Evolutionary conservation across 2,113 vertebrate species (phyloP), one percentile per base, ranked within the genome.

Genomic region (Forbesichthys papilliferus): DNA sequence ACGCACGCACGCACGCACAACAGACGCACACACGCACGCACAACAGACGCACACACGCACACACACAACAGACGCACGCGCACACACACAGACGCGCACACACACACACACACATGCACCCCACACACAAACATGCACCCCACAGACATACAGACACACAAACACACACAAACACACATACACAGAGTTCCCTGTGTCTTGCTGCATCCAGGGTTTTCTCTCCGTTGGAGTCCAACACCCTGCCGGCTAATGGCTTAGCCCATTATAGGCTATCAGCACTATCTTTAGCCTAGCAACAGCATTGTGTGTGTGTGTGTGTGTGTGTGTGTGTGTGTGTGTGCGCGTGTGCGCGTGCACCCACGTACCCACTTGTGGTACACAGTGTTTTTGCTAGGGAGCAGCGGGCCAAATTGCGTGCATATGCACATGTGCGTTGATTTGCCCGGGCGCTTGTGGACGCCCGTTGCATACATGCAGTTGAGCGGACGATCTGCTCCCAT

Each of bases 231-330:
- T 82, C 78, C 67, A 77, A 69, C 86, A 87, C 85, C 87, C 80
- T 83, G 73, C 46, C 16, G 11, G 61, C 70, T 48, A 48, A 46
- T 61, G 71, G 67, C 13, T 87, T 83, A 87, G 78, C 86, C 85
- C 76, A 76, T 90, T 87, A 91, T 48, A 11, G 80, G 84, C 77
- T 85, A 82, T 87, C 87, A 63, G 81, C 69, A 76, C 79, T 88
- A 88, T 91, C 76, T 88, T 87, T 84, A 84, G 80, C 64, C 33
- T 3, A 51, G 71, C 66, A 65, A n/a, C 61, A 74, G 63, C 75
- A 68, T 82, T 62, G 14, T 55, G 71, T 79, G 72, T 68, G 69
- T 74, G 88, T 86, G 71, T 48, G 34, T 74, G 54, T 67, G 2
- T 66, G 73, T 0, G 49, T 65, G n/a, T n/a, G n/a, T n/a, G n/a